Conservation (phyloP, 2,888 invertebrate species). For the Standfussiana lucernea region DNA sequence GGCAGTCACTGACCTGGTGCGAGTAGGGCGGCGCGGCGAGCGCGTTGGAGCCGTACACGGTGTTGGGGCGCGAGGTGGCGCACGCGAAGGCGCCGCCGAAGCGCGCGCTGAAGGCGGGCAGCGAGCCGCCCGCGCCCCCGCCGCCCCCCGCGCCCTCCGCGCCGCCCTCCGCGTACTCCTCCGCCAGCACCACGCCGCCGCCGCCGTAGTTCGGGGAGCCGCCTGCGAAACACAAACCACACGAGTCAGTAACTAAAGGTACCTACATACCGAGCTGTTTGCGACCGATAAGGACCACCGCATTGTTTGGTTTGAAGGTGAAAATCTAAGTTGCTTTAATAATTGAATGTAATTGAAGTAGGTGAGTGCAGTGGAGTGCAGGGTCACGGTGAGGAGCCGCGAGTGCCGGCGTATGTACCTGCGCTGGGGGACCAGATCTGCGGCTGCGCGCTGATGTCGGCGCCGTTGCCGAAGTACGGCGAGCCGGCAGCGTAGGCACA, state of each 20-base stretch:
- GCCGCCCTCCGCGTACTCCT: constrained; percentile 76
- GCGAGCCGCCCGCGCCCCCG: constrained; percentile 81
- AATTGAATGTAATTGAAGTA: neutral
- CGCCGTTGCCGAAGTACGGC: constrained; percentile 81
- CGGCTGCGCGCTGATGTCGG: constrained; percentile 75
- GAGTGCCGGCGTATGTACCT: constrained; percentile 69
- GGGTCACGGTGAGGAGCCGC: neutral
- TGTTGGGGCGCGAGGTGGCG: constrained; percentile 78
- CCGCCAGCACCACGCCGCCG: constrained; percentile 70
- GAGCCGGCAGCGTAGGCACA: constrained; percentile 80
- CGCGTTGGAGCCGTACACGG: constrained; percentile 78
- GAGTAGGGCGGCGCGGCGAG: constrained; percentile 77
- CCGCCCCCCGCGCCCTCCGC: constrained; percentile 73
- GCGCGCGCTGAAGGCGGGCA: constrained; percentile 90
- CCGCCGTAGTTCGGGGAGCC: constrained; percentile 82
- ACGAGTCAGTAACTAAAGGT: neutral
- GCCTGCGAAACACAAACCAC: constrained; percentile 67
- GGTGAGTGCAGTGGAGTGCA: neutral
- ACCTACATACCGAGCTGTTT: neutral
- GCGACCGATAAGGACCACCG: neutral
- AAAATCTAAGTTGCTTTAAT: neutral
- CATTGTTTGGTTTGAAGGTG: neutral
- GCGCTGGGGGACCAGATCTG: constrained; percentile 83
- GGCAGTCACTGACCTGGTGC: constrained; percentile 75
- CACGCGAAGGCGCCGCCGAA: constrained; percentile 86